Evolutionary conservation across 2,888 invertebrate genomes (phyloP), one percentile per base, ranked within the genome.

Genomic region (Sinopyrophorus schimmeli): DNA sequence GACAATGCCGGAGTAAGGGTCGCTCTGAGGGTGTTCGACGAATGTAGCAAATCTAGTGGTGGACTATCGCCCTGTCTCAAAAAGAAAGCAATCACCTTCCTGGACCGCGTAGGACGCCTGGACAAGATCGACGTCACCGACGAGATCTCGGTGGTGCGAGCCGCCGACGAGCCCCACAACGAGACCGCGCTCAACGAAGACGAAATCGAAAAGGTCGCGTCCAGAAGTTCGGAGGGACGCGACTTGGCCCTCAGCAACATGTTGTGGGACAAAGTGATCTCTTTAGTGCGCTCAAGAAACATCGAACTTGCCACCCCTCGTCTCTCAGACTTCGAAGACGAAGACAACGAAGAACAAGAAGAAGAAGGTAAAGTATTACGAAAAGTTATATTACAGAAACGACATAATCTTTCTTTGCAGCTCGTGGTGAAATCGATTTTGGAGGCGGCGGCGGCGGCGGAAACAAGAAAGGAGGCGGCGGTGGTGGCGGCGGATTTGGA

Each of bases 51-150:
- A 53, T 79, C 80, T 54, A 73, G 83, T 1, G 84, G 84, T 48
- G 87, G 85, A 32, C 76, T 89, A 39, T 75, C 84, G 39, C 84
- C 85, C 14, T 90, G 90, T 67, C 74, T 90, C 37, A 89, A 90
- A 76, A 88, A 87, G 71, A 89, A 89, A 67, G 89, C 89, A 0
- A 83, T 89, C 46, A 75, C 86, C 1, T 89, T 89, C 68, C 82
- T 90, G 57, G 89, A 89, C 64, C 77, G 89, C 34, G 79, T 89
- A 15, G 81, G 84, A 0, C 79, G 84, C 49, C 84, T 89, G 75
- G 86, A 87, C 14, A 77, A 80, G 11, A 62, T 81, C 12, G 73
- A 78, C 10, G 69, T 86, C 47, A 76, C 79, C 7, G 86, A 87
- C 55, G 88, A 86, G 31, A 74, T 89, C 3, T 82, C 83, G 60